These are phyloP conservation scores for Acanthopleura granulata DNA, from an alignment of 2,888 invertebrate genomes.

Conservation along the genomic window DNA sequence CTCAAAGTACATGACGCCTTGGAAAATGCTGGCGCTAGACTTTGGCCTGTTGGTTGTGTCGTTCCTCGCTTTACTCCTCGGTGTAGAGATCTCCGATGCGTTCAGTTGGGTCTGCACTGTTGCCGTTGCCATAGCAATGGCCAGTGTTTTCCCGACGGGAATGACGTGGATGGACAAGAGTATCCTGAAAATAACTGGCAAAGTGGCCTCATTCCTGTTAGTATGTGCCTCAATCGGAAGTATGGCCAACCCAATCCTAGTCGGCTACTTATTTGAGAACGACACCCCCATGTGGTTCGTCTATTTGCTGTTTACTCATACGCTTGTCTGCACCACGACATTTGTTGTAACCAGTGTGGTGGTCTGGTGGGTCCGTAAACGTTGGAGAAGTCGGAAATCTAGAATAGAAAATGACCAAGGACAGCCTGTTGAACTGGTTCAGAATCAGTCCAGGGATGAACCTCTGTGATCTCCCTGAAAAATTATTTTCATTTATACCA, in stretches of 20 bases:
- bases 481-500: no score
- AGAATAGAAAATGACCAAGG: background rate
- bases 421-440: no score
- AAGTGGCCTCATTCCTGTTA: constrained; percentile 66
- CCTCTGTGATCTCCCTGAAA: no score
- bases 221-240: constrained; percentile 67
- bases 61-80: constrained; percentile 40
- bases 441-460: no score
- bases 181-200: constrained; percentile 65
- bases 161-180: constrained; percentile 69
- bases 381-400: background rate
- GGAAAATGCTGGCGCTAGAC: constrained; percentile 63
- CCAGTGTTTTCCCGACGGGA: constrained; percentile 70
- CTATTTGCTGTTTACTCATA: constrained; percentile 52
- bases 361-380: background rate
- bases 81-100: constrained; percentile 39
- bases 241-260: constrained; percentile 64
- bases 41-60: constrained; percentile 39
- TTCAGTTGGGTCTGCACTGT: constrained; percentile 64
- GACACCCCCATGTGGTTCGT: constrained; percentile 60
- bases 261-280: constrained; percentile 61
- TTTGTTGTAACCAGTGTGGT: constrained; percentile 30
- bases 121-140: constrained; percentile 66
- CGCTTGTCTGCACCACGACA: constrained; percentile 43
- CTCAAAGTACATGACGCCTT: constrained; percentile 58